A percentile compares a stretch with the other conserved stretches of the same genome.
Conservation (phyloP, 2,888 invertebrate species). For the Cheilosia vernalis region DNA sequence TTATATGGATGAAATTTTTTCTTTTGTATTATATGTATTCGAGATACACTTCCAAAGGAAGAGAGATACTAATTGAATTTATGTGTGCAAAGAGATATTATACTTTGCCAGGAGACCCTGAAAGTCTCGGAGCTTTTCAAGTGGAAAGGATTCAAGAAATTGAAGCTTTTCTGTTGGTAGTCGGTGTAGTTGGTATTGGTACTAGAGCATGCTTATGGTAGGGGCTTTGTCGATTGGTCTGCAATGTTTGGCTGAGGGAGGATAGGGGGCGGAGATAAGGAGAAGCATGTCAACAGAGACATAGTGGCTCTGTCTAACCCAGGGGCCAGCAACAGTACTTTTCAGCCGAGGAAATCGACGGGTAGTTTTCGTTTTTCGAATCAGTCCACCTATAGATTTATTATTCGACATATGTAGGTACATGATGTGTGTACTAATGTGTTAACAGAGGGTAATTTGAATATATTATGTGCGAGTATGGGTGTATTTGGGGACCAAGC, state of each 20-base stretch:
- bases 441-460: neutral
- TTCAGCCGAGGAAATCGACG: neutral
- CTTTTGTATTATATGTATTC: constrained; percentile 25
- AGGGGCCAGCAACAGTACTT: neutral
- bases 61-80: constrained; percentile 68
- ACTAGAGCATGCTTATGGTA: neutral
- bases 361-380: neutral
- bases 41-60: constrained; percentile 65
- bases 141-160: constrained; percentile 42
- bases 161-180: constrained; percentile 37
- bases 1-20: constrained; percentile 30
- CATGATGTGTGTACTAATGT: neutral
- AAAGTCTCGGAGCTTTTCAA: constrained; percentile 36
- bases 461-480: neutral
- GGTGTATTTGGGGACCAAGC: neutral
- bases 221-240: constrained; percentile 4
- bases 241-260: neutral
- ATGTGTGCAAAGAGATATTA: constrained; percentile 46
- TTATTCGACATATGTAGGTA: neutral
- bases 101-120: constrained; percentile 34
- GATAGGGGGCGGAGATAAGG: neutral
- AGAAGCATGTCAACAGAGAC: neutral
- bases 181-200: too few relatives aligned
- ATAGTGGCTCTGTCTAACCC: neutral
- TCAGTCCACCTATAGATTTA: neutral